Percentiles rank a stretch among this genome's conserved stretches.
phyloP scores from a whole-genome alignment of 2,797 vertebrate species.

The Cyprinella venusta region DNA sequence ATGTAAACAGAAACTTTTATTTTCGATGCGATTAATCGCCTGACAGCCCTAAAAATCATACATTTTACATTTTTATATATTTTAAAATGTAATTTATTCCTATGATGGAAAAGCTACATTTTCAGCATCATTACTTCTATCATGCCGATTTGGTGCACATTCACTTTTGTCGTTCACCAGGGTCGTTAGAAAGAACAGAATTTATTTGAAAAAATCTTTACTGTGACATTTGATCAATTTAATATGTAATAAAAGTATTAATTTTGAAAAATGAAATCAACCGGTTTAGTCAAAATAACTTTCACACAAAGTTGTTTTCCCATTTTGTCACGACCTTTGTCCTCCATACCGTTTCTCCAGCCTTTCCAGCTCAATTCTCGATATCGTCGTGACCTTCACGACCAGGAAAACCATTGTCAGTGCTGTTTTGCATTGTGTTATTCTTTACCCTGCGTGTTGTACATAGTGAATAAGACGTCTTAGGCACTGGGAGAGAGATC shows the following conservation, averaged over 20 bases:
- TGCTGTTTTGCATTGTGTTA: background rate
- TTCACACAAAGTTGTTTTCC: background rate
- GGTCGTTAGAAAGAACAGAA: too few relatives aligned
- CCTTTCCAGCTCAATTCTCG: background rate
- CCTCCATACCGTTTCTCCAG: background rate
- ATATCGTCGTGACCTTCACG: background rate
- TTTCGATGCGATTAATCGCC: too few relatives aligned
- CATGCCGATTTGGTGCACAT: background rate
- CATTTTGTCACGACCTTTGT: background rate
- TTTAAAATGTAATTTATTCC: background rate
- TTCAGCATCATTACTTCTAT: background rate
- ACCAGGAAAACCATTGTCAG: background rate
- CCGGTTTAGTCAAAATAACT: background rate
- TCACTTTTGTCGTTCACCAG: background rate
- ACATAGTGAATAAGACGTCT: background rate
- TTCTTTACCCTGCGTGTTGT: background rate
- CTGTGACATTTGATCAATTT: too few relatives aligned
- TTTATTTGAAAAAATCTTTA: too few relatives aligned
- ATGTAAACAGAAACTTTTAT: too few relatives aligned
- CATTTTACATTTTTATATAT: too few relatives aligned
- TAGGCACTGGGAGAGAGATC: background rate
- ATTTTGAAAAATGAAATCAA: too few relatives aligned
- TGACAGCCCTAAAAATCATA: too few relatives aligned
- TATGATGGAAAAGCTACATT: background rate
- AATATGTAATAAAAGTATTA: too few relatives aligned